phyloP scores from a whole-genome alignment of 2,888 invertebrate species.

The Plusia festucae region DNA sequence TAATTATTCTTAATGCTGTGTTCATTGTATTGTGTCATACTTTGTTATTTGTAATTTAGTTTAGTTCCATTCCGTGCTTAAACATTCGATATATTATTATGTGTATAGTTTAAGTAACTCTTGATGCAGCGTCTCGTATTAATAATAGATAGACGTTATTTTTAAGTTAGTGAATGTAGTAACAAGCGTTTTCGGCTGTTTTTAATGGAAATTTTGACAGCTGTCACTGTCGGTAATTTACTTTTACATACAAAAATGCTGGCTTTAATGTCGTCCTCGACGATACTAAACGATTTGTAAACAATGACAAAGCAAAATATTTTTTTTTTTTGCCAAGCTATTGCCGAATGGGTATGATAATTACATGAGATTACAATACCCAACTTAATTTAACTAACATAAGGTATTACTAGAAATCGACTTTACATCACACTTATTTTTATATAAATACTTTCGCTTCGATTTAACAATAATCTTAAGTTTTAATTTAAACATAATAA shows the following conservation, averaged over 20 bases:
- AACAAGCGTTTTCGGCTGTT: not conserved
- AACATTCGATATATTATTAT: conserved; percentile 1
- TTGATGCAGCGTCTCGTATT: not conserved
- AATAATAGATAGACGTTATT: not conserved
- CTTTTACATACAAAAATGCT: not conserved
- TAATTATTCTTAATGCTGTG: not conserved
- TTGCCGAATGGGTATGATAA: not conserved
- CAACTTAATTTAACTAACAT: not conserved
- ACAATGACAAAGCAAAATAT: not conserved
- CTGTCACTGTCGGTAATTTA: not conserved
- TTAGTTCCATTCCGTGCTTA: conserved; percentile 4
- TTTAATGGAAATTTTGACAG: not conserved
- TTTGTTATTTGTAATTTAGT: conserved; percentile 1
- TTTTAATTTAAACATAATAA: not conserved
- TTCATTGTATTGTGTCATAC: conserved; percentile 3
- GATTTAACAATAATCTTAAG: not conserved
- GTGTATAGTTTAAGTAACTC: not conserved
- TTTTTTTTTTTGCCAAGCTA: not conserved
- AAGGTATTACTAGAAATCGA: conserved; percentile 1
- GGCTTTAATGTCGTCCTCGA: not conserved
- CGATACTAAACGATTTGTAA: no score
- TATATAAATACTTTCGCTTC: not conserved
- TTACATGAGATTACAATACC: not conserved
- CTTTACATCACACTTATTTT: conserved; percentile 3
- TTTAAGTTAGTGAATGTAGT: not conserved